These are phyloP conservation scores for Delia radicum DNA, from an alignment of 1,140 invertebrate species.

Conservation along the genomic window DNA sequence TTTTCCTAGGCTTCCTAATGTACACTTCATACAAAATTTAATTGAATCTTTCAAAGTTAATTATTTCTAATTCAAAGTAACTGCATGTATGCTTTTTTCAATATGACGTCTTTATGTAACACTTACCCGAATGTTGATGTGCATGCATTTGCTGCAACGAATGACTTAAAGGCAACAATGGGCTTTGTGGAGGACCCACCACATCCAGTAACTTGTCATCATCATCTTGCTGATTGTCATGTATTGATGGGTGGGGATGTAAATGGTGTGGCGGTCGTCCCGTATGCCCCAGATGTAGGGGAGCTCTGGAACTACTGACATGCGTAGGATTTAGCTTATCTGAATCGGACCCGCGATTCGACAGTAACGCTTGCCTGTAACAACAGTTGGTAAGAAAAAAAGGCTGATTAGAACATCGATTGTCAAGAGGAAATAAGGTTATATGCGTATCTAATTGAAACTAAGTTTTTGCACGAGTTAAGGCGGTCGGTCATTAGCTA, in stretches of 20 bases:
- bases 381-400: constrained; percentile 50
- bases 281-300: constrained; percentile 54
- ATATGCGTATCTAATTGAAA: not conserved
- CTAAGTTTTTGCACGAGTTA: too few species aligned
- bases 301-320: constrained; percentile 56
- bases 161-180: constrained; percentile 63
- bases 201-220: constrained; percentile 87
- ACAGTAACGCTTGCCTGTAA: constrained; percentile 81
- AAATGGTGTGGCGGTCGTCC: constrained; percentile 51
- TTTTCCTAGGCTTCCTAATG: too few species aligned
- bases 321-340: constrained; percentile 56
- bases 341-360: constrained; percentile 64
- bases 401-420: constrained; percentile 54
- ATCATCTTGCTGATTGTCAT: constrained; percentile 65
- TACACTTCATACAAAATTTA: too few species aligned
- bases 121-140: constrained; percentile 54
- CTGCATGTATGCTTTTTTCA: too few species aligned
- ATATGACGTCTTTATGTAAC: not conserved
- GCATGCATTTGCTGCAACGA: constrained; percentile 55
- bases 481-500: not conserved
- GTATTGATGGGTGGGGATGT: constrained; percentile 54
- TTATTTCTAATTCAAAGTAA: too few species aligned
- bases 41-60: too few species aligned
- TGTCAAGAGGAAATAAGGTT: constrained; percentile 28
- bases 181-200: constrained; percentile 77